Evolutionary conservation across 2,113 vertebrate genomes (phyloP), one percentile per base, ranked within the genome.

Genomic region (Erythrocercus mccallii): DNA sequence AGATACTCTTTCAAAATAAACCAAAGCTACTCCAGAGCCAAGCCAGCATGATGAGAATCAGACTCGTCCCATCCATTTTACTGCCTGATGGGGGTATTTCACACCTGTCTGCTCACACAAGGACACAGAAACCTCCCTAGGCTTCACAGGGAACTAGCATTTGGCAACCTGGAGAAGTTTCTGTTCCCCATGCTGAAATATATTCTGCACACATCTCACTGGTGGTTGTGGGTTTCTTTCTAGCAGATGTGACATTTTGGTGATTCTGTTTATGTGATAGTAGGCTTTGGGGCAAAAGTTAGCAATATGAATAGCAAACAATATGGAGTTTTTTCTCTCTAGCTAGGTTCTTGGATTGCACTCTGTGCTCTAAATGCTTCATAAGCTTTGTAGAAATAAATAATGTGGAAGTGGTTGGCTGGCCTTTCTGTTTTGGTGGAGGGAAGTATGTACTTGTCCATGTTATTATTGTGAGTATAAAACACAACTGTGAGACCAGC

Each of bases 1-100:
- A 90, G 24, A 4, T 91, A 17, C 48, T 90, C 40, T 79, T 88
- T 92, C 72, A 86, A 28, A 94, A n/a, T 47, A 66, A 88, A 37
- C 23, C 38, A 19, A 50, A 90, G 8, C 50, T 72, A 5, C 38
- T 79, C 62, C 2, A 3, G 58, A 76, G 22, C 72, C 51, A 57
- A 81, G 51, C 18, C 30, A 71, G 25, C 11, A 17, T 27, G 45
- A 44, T 60, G 56, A 65, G 64, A 81, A 50, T 90, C 37, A n/a
- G 57, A 68, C 28, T 90, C 5, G 31, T 83, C 24, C 37, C 40
- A 6, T 35, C 35, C 10, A 7, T 50, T 44, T 81, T 81, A 25
- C 24, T 93, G 20, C 40, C 31, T 1, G 3, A 2, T 71, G 40
- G 2, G 21, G 10, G 0, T 44, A 10, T 81, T 58, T 58, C 56